Base-by-base conservation (phyloP, 2,888 invertebrate genomes). In the Hypolimnas misippus region DNA sequence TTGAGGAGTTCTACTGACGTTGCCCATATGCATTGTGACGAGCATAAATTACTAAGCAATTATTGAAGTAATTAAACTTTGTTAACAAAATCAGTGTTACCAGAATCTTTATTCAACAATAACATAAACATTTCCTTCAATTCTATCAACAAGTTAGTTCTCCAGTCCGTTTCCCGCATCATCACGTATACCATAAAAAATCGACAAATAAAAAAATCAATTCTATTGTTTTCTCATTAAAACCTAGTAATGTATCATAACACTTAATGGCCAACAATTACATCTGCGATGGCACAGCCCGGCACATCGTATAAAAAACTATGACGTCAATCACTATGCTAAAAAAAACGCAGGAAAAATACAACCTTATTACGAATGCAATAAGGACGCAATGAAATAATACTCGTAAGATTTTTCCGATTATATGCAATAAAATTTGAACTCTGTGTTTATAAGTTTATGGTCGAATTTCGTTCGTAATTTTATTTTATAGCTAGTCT, bases 231-330 rank as follows among this genome's bases (percentile, higher is more conserved):
- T 49, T 14, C 29, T 29, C 16, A 44, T 52, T 31, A 58, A 17
- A 44, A 21, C 21, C 12, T 25, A 33, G 40, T 52, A 52, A 58
- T 31, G 42, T 51, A 50, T 57, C 19, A 52, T 33, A 52, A 31
- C 19, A 31, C 31, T 52, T 55, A 51, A 46, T 49, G 16, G 35
- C 3, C 8, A 19, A 35, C n/a, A 50, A 49, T 54, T 55, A 54
- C 21, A 55, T n/a, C 49, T 51, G 66, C 66, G 73, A 71, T 73
- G 75, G 73, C 63, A 69, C 73, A 19, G 67, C 62, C 75, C 64
- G 76, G 76, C 58, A 75, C 76, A 63, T 62, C 54, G 54, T 60
- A 31, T 65, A 58, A 67, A 69, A 69, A 57, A 52, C 14, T 31
- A 25, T 71, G 67, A 69, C 70, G 68, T 71, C 60, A 73, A 46